Percentiles rank a stretch among this genome's conserved stretches.
phyloP scores from a whole-genome alignment of 2,113 vertebrate genomes.

The Eurypyga helias region DNA sequence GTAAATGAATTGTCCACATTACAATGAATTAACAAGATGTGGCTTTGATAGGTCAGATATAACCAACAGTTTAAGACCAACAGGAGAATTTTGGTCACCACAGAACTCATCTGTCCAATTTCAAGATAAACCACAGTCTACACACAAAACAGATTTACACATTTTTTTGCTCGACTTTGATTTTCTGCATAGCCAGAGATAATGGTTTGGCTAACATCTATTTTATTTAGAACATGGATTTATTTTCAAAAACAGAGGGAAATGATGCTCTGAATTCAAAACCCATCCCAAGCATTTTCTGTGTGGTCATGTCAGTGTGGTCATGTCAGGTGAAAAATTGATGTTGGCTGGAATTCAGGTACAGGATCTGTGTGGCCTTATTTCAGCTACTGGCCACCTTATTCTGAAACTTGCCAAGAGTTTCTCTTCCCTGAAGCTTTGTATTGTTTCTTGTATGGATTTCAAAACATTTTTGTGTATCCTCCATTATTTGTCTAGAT shows the following conservation, averaged over 20 bases:
- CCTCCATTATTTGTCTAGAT: neutral
- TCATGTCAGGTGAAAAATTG: neutral
- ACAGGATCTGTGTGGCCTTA: neutral
- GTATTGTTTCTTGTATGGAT: neutral
- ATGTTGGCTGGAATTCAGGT: neutral
- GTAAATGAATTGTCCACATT: neutral
- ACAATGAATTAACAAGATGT: neutral
- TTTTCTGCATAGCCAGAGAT: neutral
- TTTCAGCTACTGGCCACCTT: neutral
- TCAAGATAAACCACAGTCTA: neutral
- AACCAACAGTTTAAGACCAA: neutral
- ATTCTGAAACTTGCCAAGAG: neutral
- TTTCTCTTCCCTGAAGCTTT: neutral
- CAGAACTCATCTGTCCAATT: neutral
- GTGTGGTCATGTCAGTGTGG: rapidly evolving
- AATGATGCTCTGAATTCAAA: neutral
- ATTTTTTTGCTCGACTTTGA: neutral
- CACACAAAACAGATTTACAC: neutral
- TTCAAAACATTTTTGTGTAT: neutral
- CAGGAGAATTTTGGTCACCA: neutral
- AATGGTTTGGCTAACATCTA: rapidly evolving
- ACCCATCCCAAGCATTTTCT: neutral
- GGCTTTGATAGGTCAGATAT: neutral
- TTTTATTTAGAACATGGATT: neutral
- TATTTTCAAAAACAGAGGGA: neutral